Evolutionary conservation across 2,888 invertebrate species (phyloP), one percentile per base, ranked within the genome.

Genomic region (Ypsolopha scabrella): DNA sequence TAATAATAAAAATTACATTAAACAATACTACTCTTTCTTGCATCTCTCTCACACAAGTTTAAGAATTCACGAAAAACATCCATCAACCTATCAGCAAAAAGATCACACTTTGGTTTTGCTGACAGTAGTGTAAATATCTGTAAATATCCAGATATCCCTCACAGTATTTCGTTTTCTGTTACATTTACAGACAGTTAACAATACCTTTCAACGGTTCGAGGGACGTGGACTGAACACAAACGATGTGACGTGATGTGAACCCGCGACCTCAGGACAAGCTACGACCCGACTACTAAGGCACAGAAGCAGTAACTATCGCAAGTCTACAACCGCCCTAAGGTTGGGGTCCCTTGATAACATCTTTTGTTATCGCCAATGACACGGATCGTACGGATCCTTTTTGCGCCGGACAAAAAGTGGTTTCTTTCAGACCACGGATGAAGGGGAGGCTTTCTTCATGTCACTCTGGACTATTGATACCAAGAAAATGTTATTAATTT

Each of bases 351-450:
- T 44, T 44, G 49, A 52, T 52, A 49, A 44, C 48, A 49, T 52
- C 48, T 52, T 52, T 52, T 52, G 52, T 52, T 52, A 52, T 49
- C 52, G 39, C 39, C 44, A 49, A 52, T 48, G 52, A 48, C 52
- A 52, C 43, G 44, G 49, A 52, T 52, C 44, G 52, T 52, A 43
- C 47, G 34, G 34, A 47, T 45, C 49, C 37, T 49, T 52, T 49
- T 36, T 48, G 38, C 39, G 48, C 9, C 24, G 37, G 47, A 47
- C 51, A 52, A 52, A 52, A 52, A 44, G 36, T 44, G 49, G 37
- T 44, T 47, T 33, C 41, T 36, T 36, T 11, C 43, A 33, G 33
- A 11, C 34, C 36, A 33, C 41, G 39, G 46, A 24, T 34, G 46
- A 9, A 11, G 43, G 46, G 36, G 34, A n/a, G 33, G 48, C 41